Base-by-base conservation (phyloP, 2,113 vertebrate genomes). In the Geococcyx californianus region DNA sequence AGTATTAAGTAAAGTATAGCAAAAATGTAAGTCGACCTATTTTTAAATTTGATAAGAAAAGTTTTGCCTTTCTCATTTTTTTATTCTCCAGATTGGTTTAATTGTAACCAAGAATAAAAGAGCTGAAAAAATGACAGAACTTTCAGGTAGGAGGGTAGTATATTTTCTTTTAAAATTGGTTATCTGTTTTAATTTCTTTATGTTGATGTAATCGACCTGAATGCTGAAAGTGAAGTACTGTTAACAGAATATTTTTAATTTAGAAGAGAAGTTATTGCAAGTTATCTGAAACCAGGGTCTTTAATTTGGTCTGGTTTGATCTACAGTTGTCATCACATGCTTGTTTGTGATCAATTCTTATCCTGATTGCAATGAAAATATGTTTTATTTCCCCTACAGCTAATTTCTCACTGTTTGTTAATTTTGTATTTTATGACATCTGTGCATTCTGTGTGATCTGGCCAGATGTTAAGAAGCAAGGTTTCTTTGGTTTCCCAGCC, bases 91-190 rank as follows among this genome's bases (percentile, higher is more conserved):
- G 99, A 97, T 99, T 86, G 99, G 99, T 29, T 98, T 99, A 63
- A 99, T 99, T 97, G 97, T 98, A 92, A 99, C 99, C 9, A 99
- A 99, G 97, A 99, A 98, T 95, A 99, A 99, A 97, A 98, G 99
- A 97, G 99, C 99, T 14, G 99, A 99, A 97, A 99, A 99, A 95
- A 98, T 99, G 95, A 99, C 99, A 7, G 99, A 99, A 78, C 98
- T 99, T 70, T 98, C 99, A 98, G 99, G 99, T 99, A 98, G 96
- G 97, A 34, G 77, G 40, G 13, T 51, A 40, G 13, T 55, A 11
- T 55, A 17, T 55, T 33, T 44, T 55, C 49, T 29, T 60, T 72
- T 64, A 33, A 5, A 66, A 51, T 54, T 54, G 8, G 16, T 69
- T 4, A 4, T 56, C 29, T 82, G 4, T 29, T 91, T 63, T 82